Conservation (phyloP, 1,140 invertebrate genomes). For the Zophobas morio region DNA sequence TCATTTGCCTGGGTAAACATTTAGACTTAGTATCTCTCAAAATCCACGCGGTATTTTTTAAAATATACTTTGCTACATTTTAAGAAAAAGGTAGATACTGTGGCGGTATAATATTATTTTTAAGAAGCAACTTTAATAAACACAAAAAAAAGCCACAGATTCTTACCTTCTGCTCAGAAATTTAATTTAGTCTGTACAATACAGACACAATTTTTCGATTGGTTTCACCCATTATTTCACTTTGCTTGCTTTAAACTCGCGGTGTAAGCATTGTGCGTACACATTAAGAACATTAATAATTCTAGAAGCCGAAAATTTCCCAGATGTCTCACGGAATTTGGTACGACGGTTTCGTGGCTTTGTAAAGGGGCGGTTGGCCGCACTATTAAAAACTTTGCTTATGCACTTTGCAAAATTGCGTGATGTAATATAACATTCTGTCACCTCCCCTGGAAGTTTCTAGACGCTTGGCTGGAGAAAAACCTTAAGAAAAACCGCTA, state of each 20-base stretch:
- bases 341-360: slow-evolving; percentile 7
- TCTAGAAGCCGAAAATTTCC: slow-evolving; percentile 7
- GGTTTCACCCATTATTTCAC: slow-evolving; percentile 8
- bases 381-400: slow-evolving; percentile 39
- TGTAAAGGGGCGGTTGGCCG: slow-evolving; percentile 10
- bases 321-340: background rate
- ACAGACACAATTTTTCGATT: slow-evolving; percentile 8
- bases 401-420: slow-evolving; percentile 39
- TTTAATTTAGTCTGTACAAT: slow-evolving; percentile 21
- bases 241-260: background rate
- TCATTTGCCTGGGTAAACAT: too few relatives aligned
- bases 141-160: background rate
- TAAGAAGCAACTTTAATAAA: too few relatives aligned
- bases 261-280: background rate
- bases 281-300: background rate
- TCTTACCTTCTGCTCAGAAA: background rate
- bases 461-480: slow-evolving; percentile 4
- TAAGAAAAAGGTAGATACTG: too few relatives aligned
- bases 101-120: too few relatives aligned
- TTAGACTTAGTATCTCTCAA: too few relatives aligned
- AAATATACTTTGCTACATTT: too few relatives aligned
- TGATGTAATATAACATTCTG: slow-evolving; percentile 38
- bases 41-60: too few relatives aligned
- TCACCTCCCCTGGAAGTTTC: slow-evolving; percentile 27
- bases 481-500: slow-evolving; percentile 30